Percentiles rank a stretch among this genome's conserved stretches.
Evolutionary conservation across 2,113 vertebrate genomes (phyloP).

Genomic region (Hydrochoerus hydrochaeris): DNA sequence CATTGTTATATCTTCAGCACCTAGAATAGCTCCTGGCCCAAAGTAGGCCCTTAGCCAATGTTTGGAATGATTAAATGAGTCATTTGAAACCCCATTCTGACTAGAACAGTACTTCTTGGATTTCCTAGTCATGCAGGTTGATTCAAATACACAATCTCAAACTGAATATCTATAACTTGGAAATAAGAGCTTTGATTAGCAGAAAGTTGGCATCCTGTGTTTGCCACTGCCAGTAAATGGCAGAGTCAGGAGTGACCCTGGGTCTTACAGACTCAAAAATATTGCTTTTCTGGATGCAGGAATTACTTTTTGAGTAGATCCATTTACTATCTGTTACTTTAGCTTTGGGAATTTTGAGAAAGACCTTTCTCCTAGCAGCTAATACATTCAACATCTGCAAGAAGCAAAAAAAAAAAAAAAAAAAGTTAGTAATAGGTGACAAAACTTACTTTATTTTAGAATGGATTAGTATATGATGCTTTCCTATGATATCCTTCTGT

Average conservation of each 20-base stretch:
- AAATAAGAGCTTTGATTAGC: not conserved
- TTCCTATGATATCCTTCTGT: not conserved
- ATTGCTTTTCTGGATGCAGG: not conserved
- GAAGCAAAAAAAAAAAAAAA: not conserved
- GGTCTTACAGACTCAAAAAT: not conserved
- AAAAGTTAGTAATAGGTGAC: not conserved
- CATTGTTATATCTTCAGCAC: not conserved
- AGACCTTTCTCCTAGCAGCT: not conserved
- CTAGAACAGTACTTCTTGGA: not conserved
- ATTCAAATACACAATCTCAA: not conserved
- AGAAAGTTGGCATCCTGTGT: not conserved
- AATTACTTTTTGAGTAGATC: not conserved
- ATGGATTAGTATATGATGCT: not conserved
- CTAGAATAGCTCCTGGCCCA: not conserved
- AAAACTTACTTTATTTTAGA: not conserved
- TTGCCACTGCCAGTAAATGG: not conserved
- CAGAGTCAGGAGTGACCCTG: not conserved
- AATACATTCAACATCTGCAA: not conserved
- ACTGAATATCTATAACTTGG: not conserved
- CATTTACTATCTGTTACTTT: not conserved
- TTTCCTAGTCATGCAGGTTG: not conserved
- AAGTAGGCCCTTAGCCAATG: not conserved
- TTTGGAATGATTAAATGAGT: not conserved
- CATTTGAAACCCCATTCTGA: not conserved
- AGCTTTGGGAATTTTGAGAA: not conserved